These are phyloP conservation scores for Carassius auratus DNA, from an alignment of 2,113 vertebrate species.

Conservation along the genomic window DNA sequence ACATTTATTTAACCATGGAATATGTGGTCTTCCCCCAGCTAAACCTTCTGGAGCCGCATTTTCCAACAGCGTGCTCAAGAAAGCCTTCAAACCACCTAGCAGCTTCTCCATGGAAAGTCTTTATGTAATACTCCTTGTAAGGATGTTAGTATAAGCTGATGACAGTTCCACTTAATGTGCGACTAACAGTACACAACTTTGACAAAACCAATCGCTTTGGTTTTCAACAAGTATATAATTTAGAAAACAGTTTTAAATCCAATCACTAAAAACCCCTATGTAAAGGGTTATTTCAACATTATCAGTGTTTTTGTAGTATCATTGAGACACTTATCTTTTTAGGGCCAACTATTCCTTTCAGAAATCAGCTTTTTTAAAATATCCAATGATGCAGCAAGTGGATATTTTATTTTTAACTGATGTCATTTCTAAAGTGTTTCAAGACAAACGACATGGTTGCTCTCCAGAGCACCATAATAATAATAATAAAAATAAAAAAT, in stretches of 20 bases:
- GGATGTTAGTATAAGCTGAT: slow-evolving; percentile 16
- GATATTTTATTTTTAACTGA: background rate
- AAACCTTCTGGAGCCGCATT: slow-evolving; percentile 52
- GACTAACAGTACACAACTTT: background rate
- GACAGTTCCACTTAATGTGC: background rate
- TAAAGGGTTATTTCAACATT: too few relatives aligned
- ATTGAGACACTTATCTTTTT: background rate
- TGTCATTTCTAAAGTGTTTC: background rate
- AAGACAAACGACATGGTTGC: background rate
- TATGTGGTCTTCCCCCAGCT: slow-evolving; percentile 67
- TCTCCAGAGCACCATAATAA: background rate
- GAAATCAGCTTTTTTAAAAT: background rate
- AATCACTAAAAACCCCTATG: too few relatives aligned
- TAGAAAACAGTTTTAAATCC: background rate
- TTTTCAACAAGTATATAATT: background rate
- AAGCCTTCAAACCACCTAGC: slow-evolving; percentile 60
- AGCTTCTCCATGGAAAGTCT: slow-evolving; percentile 18
- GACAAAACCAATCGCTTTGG: background rate
- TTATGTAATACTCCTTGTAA: slow-evolving; percentile 1
- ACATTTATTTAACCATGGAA: slow-evolving; percentile 67
- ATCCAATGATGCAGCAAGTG: background rate
- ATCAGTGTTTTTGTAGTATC: too few relatives aligned
- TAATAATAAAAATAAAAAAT: background rate
- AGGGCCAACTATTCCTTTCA: too few relatives aligned
- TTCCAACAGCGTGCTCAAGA: slow-evolving; percentile 71